Evolutionary conservation across 2,888 invertebrate species (phyloP).

Genomic region (Chymomyza amoena): DNA sequence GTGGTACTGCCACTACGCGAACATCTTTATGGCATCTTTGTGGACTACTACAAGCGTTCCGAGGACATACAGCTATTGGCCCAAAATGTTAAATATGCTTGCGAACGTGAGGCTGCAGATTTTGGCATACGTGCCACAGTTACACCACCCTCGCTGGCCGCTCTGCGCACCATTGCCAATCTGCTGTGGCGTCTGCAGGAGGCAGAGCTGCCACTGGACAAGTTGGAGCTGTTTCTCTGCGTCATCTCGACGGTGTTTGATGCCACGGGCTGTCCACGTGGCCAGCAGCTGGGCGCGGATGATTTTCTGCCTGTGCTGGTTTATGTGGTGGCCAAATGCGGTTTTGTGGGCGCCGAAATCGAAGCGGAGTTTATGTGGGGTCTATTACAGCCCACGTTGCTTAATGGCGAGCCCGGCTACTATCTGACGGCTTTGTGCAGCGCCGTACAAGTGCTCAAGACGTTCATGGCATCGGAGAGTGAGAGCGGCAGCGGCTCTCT

Average conservation of each 20-base stretch:
- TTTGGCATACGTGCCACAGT: slow-evolving; percentile 82
- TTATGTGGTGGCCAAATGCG: slow-evolving; percentile 93
- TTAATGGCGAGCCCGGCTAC: slow-evolving; percentile 96
- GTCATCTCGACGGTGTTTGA: slow-evolving; percentile 93
- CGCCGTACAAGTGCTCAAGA: slow-evolving; percentile 83
- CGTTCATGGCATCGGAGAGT: slow-evolving; percentile 78
- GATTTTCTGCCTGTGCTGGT: slow-evolving; percentile 95
- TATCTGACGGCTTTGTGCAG: slow-evolving; percentile 96
- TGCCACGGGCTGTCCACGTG: slow-evolving; percentile 79
- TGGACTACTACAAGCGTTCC: slow-evolving; percentile 90
- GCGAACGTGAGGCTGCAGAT: slow-evolving; percentile 73
- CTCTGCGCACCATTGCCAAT: slow-evolving; percentile 88
- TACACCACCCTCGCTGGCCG: slow-evolving; percentile 86
- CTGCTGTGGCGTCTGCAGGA: slow-evolving; percentile 91
- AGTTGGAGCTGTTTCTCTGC: slow-evolving; percentile 93
- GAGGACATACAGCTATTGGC: slow-evolving; percentile 86
- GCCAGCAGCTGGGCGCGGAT: slow-evolving; percentile 85
- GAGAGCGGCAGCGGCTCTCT: slow-evolving; percentile 78
- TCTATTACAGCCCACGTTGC: slow-evolving; percentile 91
- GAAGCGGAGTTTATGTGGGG: slow-evolving; percentile 98
- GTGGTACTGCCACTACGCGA: slow-evolving; percentile 92
- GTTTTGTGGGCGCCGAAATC: slow-evolving; percentile 94
- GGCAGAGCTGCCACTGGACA: slow-evolving; percentile 95
- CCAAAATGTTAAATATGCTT: slow-evolving; percentile 78
- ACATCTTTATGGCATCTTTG: slow-evolving; percentile 90